Conservation (phyloP, 2,888 invertebrate genomes). For the Holacanthella duospinosa region DNA sequence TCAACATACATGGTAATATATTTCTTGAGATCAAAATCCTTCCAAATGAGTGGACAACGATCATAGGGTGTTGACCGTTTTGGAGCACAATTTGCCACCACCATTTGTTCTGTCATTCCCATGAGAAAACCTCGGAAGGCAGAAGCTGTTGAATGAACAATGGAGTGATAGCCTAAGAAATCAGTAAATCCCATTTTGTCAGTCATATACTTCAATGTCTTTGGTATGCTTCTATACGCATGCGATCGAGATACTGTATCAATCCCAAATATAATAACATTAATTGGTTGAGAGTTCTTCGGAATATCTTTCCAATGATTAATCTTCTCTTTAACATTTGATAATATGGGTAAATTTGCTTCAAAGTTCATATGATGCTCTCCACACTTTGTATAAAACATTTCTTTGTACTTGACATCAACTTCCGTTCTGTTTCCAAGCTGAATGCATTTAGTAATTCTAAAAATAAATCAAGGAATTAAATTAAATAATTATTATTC, state of each 20-base stretch:
- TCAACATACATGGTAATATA: slow-evolving; percentile 71
- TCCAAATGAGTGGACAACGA: slow-evolving; percentile 64
- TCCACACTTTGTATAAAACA: slow-evolving; percentile 10
- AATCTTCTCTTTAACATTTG: slow-evolving; percentile 8
- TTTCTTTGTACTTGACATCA: no score
- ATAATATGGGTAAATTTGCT: neutral
- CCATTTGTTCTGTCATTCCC: slow-evolving; percentile 46
- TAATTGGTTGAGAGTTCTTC: no score
- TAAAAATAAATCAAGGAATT: no score
- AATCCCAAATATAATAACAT: slow-evolving; percentile 56
- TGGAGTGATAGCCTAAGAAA: slow-evolving; percentile 56
- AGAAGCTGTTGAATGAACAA: slow-evolving; percentile 55
- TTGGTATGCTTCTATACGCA: slow-evolving; percentile 60
- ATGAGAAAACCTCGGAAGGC: slow-evolving; percentile 72
- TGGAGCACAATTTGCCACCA: slow-evolving; percentile 26
- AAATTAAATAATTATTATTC: no score
- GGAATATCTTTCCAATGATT: slow-evolving; percentile 11
- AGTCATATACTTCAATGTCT: slow-evolving; percentile 57
- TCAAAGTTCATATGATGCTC: slow-evolving; percentile 8
- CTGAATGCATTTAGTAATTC: no score
- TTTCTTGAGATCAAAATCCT: slow-evolving; percentile 55
- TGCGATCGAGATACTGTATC: slow-evolving; percentile 74
- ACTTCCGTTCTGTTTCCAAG: no score
- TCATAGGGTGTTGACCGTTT: slow-evolving; percentile 47
- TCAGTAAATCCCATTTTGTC: slow-evolving; percentile 56